Base-by-base conservation (phyloP, 2,797 vertebrate species). In the Anas capensis region DNA sequence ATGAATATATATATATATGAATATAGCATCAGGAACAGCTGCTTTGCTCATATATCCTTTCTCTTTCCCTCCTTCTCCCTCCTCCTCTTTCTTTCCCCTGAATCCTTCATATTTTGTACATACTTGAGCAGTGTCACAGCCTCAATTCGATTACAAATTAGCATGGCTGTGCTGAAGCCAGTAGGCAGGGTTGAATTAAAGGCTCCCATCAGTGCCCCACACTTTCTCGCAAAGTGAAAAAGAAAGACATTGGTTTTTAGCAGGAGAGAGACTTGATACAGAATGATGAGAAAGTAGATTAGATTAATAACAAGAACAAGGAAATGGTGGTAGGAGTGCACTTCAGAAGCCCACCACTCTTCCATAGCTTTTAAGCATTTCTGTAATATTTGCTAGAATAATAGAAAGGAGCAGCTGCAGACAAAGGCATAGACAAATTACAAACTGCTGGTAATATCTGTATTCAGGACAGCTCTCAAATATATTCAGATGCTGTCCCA, bases 401-500 rank as follows among this genome's bases (percentile, higher is more conserved):
- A 95, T 49, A 91, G 82, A 82, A 82, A 94, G 54, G 65, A 94
- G 73, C 62, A 82, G 77, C 80, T 92, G 54, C 87, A 42, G 89
- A 75, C 61, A 88, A 83, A 95, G 65, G 68, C 90, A 64, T 8
- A 66, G 80, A 92, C 36, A 82, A 86, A 92, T 94, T 82, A 34
- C 31, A 86, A 7, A 18, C 34, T 77, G 14, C n/a, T 56, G 83
- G 66, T 65, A 83, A 72, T 58, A 82, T 57, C 82, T 76, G 46
- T 75, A 82, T 76, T 69, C 83, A 86, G 80, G 66, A 72, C 46
- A 86, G 86, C 58, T 56, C 88, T 94, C 77, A 92, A 76, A 86
- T 23, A 54, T 6, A 20, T 69, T 56, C 51, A 51, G 66, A 42
- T 72, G 42, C 76, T 70, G 62, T 60, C 56, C 77, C 13, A 6